Percentiles rank a stretch among this genome's conserved stretches.
These are phyloP conservation scores for Palythoa caribaeorum DNA, from an alignment of 92 coral and sea anemone genomes.

Conservation along the genomic window DNA sequence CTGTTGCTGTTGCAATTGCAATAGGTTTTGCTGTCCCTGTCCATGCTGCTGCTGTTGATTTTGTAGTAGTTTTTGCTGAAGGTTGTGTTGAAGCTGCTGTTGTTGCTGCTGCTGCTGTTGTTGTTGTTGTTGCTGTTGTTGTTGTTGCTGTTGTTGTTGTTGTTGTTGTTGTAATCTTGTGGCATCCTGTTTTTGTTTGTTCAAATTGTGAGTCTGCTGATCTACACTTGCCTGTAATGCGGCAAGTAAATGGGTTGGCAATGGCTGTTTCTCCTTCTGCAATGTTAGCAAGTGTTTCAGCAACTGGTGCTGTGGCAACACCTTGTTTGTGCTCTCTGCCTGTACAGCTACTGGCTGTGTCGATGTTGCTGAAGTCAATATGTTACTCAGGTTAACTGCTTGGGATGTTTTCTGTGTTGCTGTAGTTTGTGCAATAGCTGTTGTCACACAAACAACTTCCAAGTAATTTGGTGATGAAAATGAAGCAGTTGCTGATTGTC, in stretches of 20 bases:
- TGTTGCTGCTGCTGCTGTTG: constrained; percentile 62
- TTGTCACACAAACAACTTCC: neutral
- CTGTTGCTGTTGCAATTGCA: constrained; percentile 29
- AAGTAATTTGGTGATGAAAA: constrained; percentile 5
- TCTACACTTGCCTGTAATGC: constrained; percentile 45
- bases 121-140: constrained; percentile 53
- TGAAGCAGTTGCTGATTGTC: neutral
- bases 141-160: constrained; percentile 48
- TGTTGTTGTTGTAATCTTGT: constrained; percentile 52
- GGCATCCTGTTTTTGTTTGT: constrained; percentile 42
- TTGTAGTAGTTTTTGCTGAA: constrained; percentile 35
- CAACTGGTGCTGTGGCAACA: constrained; percentile 22
- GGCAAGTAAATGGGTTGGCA: constrained; percentile 38
- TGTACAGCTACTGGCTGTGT: constrained; percentile 21
- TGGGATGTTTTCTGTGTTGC: constrained; percentile 17
- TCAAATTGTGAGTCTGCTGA: constrained; percentile 43
- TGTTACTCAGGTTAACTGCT: neutral
- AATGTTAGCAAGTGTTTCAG: constrained; percentile 31
- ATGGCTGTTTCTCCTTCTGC: constrained; percentile 50
- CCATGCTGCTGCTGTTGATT: neutral
- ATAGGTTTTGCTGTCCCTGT: neutral
- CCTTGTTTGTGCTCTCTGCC: constrained; percentile 16
- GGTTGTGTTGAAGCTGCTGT: constrained; percentile 51
- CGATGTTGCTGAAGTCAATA: constrained; percentile 29
- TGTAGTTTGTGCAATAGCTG: neutral